A percentile compares a stretch with the other conserved stretches of the same genome.
phyloP scores from a whole-genome alignment of 2,113 vertebrate species.

The Ctenomys sociabilis region DNA sequence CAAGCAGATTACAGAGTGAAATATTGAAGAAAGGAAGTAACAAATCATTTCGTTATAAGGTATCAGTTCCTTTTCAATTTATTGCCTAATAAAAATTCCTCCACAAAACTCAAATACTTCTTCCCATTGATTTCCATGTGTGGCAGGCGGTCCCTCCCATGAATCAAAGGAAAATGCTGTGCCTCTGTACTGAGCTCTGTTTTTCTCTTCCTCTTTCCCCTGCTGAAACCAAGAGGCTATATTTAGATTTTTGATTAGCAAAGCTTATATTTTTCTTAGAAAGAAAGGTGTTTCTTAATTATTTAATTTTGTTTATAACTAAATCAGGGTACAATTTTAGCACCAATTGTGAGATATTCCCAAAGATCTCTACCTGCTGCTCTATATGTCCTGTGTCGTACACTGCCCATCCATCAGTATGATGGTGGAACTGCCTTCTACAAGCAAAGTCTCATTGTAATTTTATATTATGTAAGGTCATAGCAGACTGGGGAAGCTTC shows the following conservation, averaged over 20 bases:
- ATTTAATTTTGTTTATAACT: neutral
- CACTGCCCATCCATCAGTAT: neutral
- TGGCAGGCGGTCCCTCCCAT: rapidly evolving
- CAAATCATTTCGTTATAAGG: slow-evolving; percentile 41
- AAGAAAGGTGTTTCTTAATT: neutral
- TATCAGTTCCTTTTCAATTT: neutral
- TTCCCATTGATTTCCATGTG: neutral
- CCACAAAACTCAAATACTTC: neutral
- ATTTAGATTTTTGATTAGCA: neutral
- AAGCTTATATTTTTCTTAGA: neutral
- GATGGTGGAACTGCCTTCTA: neutral
- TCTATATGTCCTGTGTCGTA: rapidly evolving
- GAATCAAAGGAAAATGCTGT: neutral
- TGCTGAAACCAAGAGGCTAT: neutral
- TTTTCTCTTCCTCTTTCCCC: neutral
- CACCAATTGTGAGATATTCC: neutral
- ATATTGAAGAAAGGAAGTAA: neutral
- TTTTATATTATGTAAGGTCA: neutral
- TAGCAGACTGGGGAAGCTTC: neutral
- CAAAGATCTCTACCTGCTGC: neutral
- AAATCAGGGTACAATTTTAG: neutral
- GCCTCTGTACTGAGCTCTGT: neutral
- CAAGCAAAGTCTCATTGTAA: neutral
- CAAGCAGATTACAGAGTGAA: neutral
- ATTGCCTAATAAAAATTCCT: neutral